These are phyloP conservation scores for Sympetrum striolatum DNA, from an alignment of 2,888 invertebrate species.

Conservation along the genomic window DNA sequence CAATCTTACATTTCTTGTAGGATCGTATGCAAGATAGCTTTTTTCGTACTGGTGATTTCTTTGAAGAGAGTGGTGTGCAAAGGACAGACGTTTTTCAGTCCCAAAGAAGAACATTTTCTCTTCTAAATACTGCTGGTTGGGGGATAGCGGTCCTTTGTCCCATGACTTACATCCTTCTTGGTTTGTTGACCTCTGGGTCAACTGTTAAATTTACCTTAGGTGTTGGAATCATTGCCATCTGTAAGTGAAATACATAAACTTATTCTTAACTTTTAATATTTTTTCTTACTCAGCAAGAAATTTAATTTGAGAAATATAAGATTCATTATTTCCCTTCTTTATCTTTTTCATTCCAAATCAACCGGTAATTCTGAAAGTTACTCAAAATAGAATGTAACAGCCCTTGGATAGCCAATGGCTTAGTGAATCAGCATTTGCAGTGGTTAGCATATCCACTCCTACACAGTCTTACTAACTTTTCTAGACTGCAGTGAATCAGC, in stretches of 20 bases:
- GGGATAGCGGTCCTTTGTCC: slow-evolving; percentile 71
- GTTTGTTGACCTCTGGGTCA: slow-evolving; percentile 75
- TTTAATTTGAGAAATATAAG: too few species aligned
- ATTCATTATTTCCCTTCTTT: too few species aligned
- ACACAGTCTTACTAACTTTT: too few species aligned
- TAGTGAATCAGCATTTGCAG: too few species aligned
- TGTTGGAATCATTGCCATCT: slow-evolving; percentile 72
- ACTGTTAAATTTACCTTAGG: slow-evolving; percentile 73
- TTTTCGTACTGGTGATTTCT: slow-evolving; percentile 78
- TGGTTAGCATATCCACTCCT: too few species aligned
- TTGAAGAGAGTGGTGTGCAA: slow-evolving; percentile 74
- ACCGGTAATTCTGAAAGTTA: too few species aligned
- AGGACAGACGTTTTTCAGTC: slow-evolving; percentile 67
- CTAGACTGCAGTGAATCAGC: too few species aligned
- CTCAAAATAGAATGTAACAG: too few species aligned
- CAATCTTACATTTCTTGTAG: slow-evolving; percentile 58
- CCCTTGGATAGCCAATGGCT: too few species aligned
- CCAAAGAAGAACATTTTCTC: slow-evolving; percentile 69
- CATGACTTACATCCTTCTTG: slow-evolving; percentile 73
- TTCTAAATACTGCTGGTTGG: slow-evolving; percentile 79
- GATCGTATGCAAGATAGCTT: slow-evolving; percentile 79
- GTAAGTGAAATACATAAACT: slow-evolving; percentile 67
- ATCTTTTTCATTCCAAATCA: too few species aligned
- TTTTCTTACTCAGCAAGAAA: too few species aligned
- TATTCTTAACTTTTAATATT: not conserved